These are phyloP conservation scores for Bambusicola thoracicus DNA, from an alignment of 2,113 vertebrate species.

Conservation along the genomic window DNA sequence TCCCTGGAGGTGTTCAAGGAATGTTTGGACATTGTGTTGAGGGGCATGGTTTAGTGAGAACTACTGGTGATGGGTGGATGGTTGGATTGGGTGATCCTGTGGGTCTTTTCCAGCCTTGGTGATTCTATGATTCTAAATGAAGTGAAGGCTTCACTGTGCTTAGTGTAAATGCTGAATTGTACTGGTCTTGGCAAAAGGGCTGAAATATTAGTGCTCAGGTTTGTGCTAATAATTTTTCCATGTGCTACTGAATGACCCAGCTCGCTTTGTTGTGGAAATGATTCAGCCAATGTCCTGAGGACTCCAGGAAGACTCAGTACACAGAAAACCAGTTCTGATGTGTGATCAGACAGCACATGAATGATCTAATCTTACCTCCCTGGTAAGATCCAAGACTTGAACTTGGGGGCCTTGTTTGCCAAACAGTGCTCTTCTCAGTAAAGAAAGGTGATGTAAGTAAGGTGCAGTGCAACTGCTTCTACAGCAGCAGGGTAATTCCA, in stretches of 20 bases:
- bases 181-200: background rate
- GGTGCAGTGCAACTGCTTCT: background rate
- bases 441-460: background rate
- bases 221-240: constrained; percentile 23
- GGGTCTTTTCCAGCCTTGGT: too few species aligned
- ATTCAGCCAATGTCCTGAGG: background rate
- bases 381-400: background rate
- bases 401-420: background rate
- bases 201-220: constrained; percentile 30
- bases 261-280: background rate
- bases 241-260: background rate
- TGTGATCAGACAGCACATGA: accelerated
- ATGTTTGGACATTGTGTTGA: too few species aligned
- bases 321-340: background rate
- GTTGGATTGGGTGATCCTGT: too few species aligned
- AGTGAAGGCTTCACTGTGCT: background rate
- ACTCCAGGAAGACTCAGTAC: background rate
- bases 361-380: background rate
- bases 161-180: constrained; percentile 24
- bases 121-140: too few species aligned
- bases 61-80: too few species aligned
- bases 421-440: background rate
- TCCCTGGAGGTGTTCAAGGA: too few species aligned
- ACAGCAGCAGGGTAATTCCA: background rate
- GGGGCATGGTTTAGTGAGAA: too few species aligned